phyloP scores from a whole-genome alignment of 2,113 vertebrate species.

The Sylvicapra grimmia region DNA sequence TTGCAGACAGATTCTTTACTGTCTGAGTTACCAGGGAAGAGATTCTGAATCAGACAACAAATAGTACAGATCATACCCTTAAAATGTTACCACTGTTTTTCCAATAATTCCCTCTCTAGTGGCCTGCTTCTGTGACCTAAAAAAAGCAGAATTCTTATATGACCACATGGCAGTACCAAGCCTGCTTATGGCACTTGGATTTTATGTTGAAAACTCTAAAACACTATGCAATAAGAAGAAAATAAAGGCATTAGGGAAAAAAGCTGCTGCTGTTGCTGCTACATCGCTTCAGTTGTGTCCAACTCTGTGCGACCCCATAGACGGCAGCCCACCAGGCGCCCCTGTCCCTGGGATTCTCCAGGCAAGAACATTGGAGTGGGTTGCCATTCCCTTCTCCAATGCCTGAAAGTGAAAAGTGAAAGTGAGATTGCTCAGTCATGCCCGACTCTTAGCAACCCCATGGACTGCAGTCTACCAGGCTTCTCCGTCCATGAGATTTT shows the following conservation, averaged over 20 bases:
- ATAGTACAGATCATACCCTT: neutral
- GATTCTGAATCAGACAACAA: neutral
- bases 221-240: neutral
- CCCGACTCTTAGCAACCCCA: neutral
- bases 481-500: neutral
- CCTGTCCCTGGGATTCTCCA: too few species aligned
- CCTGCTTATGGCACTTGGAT: neutral
- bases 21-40: neutral
- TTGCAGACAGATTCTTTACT: neutral
- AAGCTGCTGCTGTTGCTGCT: neutral
- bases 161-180: neutral
- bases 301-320: too few species aligned
- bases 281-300: rapidly evolving
- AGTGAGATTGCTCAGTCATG: neutral
- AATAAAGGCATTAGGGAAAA: neutral
- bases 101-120: neutral
- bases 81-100: neutral
- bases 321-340: too few species aligned
- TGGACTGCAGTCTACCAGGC: neutral
- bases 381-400: too few species aligned
- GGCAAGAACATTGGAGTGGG: too few species aligned
- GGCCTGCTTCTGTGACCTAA: neutral
- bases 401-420: too few species aligned
- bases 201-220: neutral
- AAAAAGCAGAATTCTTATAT: neutral